Evolutionary conservation across 2,797 vertebrate species (phyloP).

Genomic region (Tenualosa ilisha): DNA sequence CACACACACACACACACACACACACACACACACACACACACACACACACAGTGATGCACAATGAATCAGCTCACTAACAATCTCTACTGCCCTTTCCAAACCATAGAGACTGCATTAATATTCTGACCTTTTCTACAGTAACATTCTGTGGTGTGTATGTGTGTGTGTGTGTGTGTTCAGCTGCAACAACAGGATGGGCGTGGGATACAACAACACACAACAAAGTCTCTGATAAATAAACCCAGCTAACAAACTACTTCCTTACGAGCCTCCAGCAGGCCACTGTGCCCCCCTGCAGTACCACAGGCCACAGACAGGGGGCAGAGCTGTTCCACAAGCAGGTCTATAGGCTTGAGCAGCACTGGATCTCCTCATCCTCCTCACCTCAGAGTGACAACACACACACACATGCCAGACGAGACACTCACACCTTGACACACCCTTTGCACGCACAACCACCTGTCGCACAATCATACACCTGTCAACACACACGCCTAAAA

Average conservation of each 20-base stretch:
- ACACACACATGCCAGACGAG: neutral
- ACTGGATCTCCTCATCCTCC: neutral
- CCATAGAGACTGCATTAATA: neutral
- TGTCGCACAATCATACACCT: neutral
- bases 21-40: neutral
- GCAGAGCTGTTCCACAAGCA: slow-evolving; percentile 53
- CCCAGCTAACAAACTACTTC: slow-evolving; percentile 29
- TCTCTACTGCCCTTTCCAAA: slow-evolving; percentile 4
- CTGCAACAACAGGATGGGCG: slow-evolving; percentile 21
- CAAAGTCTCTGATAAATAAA: neutral
- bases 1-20: slow-evolving; percentile 2
- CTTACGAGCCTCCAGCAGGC: neutral
- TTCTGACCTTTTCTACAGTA: slow-evolving; percentile 8
- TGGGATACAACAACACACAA: neutral
- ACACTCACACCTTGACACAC: neutral
- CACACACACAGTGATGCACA: neutral
- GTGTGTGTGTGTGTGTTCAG: slow-evolving; percentile 1
- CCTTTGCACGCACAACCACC: neutral
- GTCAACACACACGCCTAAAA: neutral
- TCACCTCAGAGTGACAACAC: neutral
- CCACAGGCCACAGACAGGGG: slow-evolving; percentile 54
- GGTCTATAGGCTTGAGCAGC: neutral
- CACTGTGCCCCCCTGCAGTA: slow-evolving; percentile 49
- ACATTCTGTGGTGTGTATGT: slow-evolving; percentile 32
- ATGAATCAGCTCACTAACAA: neutral